Base-by-base conservation (phyloP, 1,140 invertebrate species). In the Steinernema khuongi region DNA sequence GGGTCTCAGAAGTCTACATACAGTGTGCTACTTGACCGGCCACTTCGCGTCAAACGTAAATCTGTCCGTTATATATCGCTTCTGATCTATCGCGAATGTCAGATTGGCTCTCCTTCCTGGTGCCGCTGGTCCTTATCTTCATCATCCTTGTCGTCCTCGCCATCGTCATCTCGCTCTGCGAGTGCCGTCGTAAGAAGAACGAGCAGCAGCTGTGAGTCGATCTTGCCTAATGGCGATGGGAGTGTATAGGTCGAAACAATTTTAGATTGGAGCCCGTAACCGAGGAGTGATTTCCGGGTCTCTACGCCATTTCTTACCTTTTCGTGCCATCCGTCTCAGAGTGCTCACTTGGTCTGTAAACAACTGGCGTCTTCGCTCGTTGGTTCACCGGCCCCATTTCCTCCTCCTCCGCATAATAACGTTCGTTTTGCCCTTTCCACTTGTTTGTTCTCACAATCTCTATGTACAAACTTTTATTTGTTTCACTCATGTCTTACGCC, bases 151-250 rank as follows among this genome's bases (percentile, higher is more conserved):
- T 26, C 26, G 4, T 60, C 4, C 26, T 26, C 14, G 50, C 11
- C 50, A 60, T 60, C 7, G 50, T 60, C 11, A 60, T 60, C 19
- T 60, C 50, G 19, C 50, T 60, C 7, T 60, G 50, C 50, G 50
- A 60, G 26, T 60, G 50, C 26, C 50, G 50, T 22, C 50, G 50
- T 26, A 60, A 60, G 50, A 60, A 60, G 50, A 60, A 60, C 50
- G 50, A 60, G 50, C 50, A 60, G 19, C 50, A 60, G 50, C 50
- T 60, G 50, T 60, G 50, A 60, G 50, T 60, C n/a, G 7, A 41
- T 41, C 36, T 7, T 41, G 36, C 36, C 36, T n/a, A 41, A 41
- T 7, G 36, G 36, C 7, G 36, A 41, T 41, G 7, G n/a, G 7
- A 41, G 36, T 41, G 36, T n/a, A n/a, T n/a, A n/a, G n/a, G 36